phyloP scores from a whole-genome alignment of 2,888 invertebrate species.

The Scrobipalpa atriplicella region DNA sequence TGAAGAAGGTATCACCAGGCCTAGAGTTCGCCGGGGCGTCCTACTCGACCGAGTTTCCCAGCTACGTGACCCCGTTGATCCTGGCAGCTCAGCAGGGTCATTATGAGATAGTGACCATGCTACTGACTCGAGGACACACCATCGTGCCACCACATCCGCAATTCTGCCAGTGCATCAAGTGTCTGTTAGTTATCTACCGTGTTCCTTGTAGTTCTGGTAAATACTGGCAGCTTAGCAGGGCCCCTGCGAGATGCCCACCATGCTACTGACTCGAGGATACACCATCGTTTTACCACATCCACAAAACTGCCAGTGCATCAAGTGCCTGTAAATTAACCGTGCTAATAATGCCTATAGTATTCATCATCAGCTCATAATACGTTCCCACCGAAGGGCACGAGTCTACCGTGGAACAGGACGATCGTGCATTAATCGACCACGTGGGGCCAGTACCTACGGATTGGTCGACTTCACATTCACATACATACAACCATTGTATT shows the following conservation, averaged over 20 bases:
- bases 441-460: too few species aligned
- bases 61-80: conserved; percentile 87
- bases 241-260: conserved; percentile 86
- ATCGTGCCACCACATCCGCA: conserved; percentile 85
- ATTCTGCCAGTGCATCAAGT: conserved; percentile 78
- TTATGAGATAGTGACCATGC: conserved; percentile 86
- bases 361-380: too few species aligned
- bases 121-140: conserved; percentile 85
- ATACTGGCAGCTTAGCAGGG: conserved; percentile 88
- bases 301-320: conserved; percentile 80
- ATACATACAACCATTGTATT: too few species aligned
- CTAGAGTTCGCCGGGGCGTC: conserved; percentile 61
- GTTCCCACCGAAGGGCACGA: too few species aligned
- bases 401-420: too few species aligned
- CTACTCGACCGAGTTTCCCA: conserved; percentile 83
- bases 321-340: too few species aligned
- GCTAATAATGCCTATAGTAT: too few species aligned
- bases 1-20: conserved; percentile 56
- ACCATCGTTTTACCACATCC: conserved; percentile 85
- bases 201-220: too few species aligned
- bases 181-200: conserved; percentile 51
- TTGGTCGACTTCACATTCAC: too few species aligned
- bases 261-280: conserved; percentile 86
- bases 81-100: conserved; percentile 88
- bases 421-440: too few species aligned